Conservation (phyloP, 2,888 invertebrate species). For the Drosophila siamana region DNA sequence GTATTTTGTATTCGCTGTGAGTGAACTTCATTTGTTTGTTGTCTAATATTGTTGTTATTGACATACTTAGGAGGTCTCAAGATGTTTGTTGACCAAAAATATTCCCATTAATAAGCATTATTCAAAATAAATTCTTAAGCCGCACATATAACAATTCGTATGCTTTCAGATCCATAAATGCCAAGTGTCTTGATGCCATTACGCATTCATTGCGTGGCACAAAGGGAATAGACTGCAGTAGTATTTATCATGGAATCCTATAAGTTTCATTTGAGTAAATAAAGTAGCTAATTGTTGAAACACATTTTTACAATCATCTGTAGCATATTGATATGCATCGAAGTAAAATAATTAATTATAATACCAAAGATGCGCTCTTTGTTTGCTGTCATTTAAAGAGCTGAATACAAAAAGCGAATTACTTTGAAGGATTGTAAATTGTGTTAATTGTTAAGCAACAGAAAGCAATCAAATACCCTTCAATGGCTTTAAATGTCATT, state of each 20-base stretch:
- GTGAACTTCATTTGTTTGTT: too few species aligned
- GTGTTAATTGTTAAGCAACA: not conserved
- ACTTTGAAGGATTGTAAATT: not conserved
- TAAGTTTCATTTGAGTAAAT: not conserved
- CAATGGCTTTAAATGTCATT: not conserved
- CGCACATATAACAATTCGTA: not conserved
- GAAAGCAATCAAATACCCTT: not conserved
- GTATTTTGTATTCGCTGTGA: not conserved
- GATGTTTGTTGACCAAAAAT: conserved; percentile 14
- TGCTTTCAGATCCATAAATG: conserved; percentile 15
- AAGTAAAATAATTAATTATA: conserved; percentile 41
- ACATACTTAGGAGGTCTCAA: conserved; percentile 6
- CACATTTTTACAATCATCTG: conserved; percentile 42
- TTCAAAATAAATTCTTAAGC: not conserved
- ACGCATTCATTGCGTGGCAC: not conserved
- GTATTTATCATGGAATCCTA: not conserved
- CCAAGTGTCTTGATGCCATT: conserved; percentile 29
- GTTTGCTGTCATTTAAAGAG: not conserved
- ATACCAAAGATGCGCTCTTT: conserved; percentile 2
- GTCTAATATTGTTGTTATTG: conserved; percentile 11
- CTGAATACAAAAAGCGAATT: not conserved
- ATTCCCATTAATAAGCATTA: conserved; percentile 11
- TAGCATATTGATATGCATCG: conserved; percentile 36
- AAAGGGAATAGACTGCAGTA: not conserved
- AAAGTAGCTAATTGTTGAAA: not conserved